Evolutionary conservation across 2,113 vertebrate species (phyloP).

Genomic region (Nanorana parkeri): DNA sequence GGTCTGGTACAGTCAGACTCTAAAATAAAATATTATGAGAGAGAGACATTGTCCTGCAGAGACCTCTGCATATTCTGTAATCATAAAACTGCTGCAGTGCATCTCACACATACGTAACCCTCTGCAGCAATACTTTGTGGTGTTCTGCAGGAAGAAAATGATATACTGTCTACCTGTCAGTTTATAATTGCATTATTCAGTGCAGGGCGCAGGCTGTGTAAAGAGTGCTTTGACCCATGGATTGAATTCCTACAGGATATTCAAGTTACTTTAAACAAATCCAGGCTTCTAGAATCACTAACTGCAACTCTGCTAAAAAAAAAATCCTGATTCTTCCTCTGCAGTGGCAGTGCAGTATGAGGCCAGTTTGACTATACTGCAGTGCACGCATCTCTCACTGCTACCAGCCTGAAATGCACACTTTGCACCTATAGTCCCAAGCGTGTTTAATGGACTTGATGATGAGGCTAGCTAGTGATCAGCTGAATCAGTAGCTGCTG

Average conservation of each 20-base stretch:
- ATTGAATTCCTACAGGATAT: background rate
- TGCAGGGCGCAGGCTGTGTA: background rate
- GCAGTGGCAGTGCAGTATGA: slow-evolving; percentile 42
- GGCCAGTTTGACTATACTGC: slow-evolving; percentile 17
- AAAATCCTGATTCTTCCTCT: background rate
- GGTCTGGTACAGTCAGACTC: too few relatives aligned
- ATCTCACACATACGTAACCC: background rate
- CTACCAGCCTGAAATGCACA: background rate
- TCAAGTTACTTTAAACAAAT: background rate
- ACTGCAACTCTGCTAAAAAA: background rate
- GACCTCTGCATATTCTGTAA: background rate
- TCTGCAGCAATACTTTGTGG: slow-evolving; percentile 29
- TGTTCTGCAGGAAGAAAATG: background rate
- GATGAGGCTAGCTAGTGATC: slow-evolving; percentile 16
- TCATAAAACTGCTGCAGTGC: background rate
- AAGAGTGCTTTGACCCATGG: background rate
- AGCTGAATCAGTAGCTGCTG: slow-evolving; percentile 39
- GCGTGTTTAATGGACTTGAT: slow-evolving; percentile 12
- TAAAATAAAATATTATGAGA: background rate
- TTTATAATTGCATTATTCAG: background rate
- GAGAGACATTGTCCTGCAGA: background rate
- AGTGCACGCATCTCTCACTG: background rate
- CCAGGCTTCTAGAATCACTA: background rate
- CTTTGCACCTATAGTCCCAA: background rate
- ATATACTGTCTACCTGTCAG: background rate